Evolutionary conservation across 2,888 invertebrate species (phyloP), one percentile per base, ranked within the genome.

Genomic region (Acleris cristana): DNA sequence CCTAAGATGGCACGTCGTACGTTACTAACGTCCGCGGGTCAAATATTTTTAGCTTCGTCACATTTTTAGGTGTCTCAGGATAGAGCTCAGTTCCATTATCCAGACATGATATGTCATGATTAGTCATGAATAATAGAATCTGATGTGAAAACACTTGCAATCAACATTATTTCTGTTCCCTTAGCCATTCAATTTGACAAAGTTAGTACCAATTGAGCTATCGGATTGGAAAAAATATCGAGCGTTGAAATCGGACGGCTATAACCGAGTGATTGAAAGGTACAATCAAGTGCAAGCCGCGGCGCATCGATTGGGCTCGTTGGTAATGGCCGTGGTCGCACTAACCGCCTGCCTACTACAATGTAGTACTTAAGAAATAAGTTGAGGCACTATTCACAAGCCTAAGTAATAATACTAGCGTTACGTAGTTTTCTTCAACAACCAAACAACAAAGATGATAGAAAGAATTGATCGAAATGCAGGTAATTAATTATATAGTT

Each of bases 231-330:
- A 73, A 73, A 76, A 76, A 76, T 73, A 73, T 75, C 72, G 63
- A 65, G 54, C 66, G 62, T 40, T 34, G 51, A 59, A 64, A 59
- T 54, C 67, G 65, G 64, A 61, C 53, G 57, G 52, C 65, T 57
- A 76, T 73, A 72, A 61, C 73, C 69, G 73, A 68, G 68, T 80
- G 82, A 85, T 84, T 79, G 84, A 84, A 82, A 79, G 79, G 75
- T 76, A 76, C 82, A 79, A 82, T 84, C 81, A 79, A 73, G 70
- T 71, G 66, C 71, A 73, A 71, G 70, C 73, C 72, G 64, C 76
- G 55, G 55, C 16, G 74, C 75, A 72, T 73, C 76, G 75, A 77
- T 76, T 81, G 80, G 80, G 80, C 79, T 78, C 77, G 75, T 76
- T 19, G 34, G 40, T 14, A 16, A 51, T 21, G 16, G 21, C 23